Evolutionary conservation across 2,888 invertebrate species (phyloP).

Genomic region (Azorinus chamasolen): DNA sequence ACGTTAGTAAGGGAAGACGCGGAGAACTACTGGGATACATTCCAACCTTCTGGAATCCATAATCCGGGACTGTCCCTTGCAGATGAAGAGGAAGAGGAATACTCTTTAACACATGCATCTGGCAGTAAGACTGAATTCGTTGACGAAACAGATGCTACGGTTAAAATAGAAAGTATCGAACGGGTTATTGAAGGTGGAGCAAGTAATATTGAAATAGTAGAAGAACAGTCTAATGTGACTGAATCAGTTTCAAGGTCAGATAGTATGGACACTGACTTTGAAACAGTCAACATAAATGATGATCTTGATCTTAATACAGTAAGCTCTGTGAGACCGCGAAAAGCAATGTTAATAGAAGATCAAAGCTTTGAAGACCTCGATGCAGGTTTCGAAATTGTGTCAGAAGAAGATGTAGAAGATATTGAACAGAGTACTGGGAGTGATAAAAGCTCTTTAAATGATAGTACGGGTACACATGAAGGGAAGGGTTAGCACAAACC

Average conservation of each 20-base stretch:
- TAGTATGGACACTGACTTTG: neutral
- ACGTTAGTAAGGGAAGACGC: slow-evolving; percentile 62
- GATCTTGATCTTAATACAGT: neutral
- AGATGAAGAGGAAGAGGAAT: slow-evolving; percentile 20
- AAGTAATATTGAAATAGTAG: neutral
- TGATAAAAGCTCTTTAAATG: slow-evolving; percentile 56
- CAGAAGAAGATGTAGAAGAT: slow-evolving; percentile 47
- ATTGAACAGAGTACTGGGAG: slow-evolving; percentile 49
- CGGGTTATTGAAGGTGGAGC: slow-evolving; percentile 1
- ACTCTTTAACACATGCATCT: no score
- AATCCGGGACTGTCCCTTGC: slow-evolving; percentile 22
- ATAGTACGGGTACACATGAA: slow-evolving; percentile 54
- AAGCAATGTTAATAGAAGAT: slow-evolving; percentile 43
- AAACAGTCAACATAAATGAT: slow-evolving; percentile 8
- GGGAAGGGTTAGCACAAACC: no score
- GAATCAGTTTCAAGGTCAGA: neutral
- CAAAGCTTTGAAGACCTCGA: slow-evolving; percentile 39
- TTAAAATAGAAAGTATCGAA: no score
- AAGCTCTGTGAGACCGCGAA: slow-evolving; percentile 16
- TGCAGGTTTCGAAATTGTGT: slow-evolving; percentile 42
- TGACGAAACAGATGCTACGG: no score
- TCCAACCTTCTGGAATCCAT: neutral
- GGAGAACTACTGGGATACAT: neutral
- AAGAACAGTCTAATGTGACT: slow-evolving; percentile 2
- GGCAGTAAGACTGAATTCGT: no score